Base-by-base conservation (phyloP, 2,113 vertebrate species). In the Leptobrachium ailaonicum region DNA sequence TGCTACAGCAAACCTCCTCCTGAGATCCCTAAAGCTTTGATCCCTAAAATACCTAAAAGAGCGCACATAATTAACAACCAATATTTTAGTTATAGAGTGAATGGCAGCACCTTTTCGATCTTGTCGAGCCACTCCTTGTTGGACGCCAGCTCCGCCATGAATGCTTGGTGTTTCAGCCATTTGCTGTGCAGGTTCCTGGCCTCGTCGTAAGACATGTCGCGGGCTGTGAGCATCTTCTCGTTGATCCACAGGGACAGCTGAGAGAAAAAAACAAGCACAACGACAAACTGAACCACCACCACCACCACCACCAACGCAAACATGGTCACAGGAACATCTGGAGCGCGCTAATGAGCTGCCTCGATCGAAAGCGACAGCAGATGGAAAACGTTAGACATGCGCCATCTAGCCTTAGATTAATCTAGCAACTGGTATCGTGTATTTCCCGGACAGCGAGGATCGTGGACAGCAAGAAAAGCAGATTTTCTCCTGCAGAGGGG, bases 41-140 rank as follows among this genome's bases (percentile, higher is more conserved):
- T 32, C 1, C 20, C 20, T 32, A 32, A 32, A 32, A 32, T 32
- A 32, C 20, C 20, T 32, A 32, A 32, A 32, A 32, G 20, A 32
- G 20, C 20, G 20, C 20, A 32, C 20, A 32, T 0, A 32, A 32
- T 32, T 32, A 32, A 32, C 20, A 32, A 32, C 20, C 20, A 32
- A 32, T 32, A 32, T 32, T 32, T 32, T 32, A 32, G 20, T 32
- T 32, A 32, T 32, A 32, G 20, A 32, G 20, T 32, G 20, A 32
- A 58, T 11, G 56, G 2, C 13, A 12, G 56, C 80, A 98, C 97
- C 95, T 96, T 96, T 85, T 98, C 90, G 74, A 99, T 99, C 91
- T 99, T 99, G 80, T 99, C 97, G 82, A 99, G 94, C 98, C 98
- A 99, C 83, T 98, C 97, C 90, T 99, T 99, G 90, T 99, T 99